Evolutionary conservation across 2,888 invertebrate species (phyloP).

Genomic region (Cephonodes hylas): DNA sequence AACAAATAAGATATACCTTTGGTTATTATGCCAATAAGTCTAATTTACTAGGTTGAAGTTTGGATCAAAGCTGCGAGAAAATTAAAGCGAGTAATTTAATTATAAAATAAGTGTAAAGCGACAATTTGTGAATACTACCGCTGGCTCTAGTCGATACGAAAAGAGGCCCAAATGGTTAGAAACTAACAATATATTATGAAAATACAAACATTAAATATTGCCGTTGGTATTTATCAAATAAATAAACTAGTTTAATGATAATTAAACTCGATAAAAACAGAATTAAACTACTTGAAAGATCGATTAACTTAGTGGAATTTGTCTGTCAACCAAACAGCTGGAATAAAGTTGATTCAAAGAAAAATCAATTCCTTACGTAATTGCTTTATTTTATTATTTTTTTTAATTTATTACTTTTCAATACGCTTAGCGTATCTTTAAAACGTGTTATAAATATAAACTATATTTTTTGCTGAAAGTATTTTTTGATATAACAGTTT

Average conservation of each 20-base stretch:
- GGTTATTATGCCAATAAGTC: not conserved
- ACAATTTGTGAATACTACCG: not conserved
- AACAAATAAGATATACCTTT: not conserved
- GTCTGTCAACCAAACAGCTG: no score
- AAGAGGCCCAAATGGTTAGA: not conserved
- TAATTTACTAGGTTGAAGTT: not conserved
- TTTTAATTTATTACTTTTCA: not conserved
- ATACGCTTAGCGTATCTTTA: no score
- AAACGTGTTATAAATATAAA: no score
- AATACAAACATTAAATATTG: not conserved
- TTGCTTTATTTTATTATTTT: not conserved
- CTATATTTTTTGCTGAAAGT: not conserved
- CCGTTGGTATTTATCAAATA: not conserved
- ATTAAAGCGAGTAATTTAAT: not conserved
- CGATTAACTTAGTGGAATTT: no score
- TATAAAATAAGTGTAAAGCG: slow-evolving; percentile 4
- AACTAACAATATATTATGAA: not conserved
- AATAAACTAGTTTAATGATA: not conserved
- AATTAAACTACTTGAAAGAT: no score
- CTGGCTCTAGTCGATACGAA: not conserved
- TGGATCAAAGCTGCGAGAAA: not conserved
- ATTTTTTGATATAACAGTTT: not conserved
- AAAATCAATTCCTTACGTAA: not conserved
- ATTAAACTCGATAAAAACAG: no score
- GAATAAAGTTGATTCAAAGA: not conserved